Conservation (phyloP, 1,140 invertebrate species). For the Drosophila saltans region DNA sequence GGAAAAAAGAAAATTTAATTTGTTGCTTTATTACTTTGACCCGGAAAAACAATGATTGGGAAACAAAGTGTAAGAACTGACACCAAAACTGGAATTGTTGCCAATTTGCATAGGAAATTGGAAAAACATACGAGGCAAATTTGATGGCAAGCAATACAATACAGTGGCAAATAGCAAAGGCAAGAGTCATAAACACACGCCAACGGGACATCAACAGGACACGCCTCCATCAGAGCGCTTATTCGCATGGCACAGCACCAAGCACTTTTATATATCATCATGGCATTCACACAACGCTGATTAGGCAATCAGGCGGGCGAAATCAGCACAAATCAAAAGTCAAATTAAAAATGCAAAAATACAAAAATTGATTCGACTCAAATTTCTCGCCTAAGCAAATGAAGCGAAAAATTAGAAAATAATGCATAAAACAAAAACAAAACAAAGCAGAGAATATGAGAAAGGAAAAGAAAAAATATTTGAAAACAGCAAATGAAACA, state of each 20-base stretch:
- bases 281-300: slow-evolving; percentile 18
- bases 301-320: slow-evolving; percentile 54
- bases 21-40: slow-evolving; percentile 66
- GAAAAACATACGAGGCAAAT: slow-evolving; percentile 47
- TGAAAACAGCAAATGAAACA: slow-evolving; percentile 33
- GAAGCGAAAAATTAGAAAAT: slow-evolving; percentile 77
- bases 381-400: slow-evolving; percentile 43
- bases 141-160: slow-evolving; percentile 21
- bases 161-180: slow-evolving; percentile 17
- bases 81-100: slow-evolving; percentile 42
- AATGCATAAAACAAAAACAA: slow-evolving; percentile 35
- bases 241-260: background rate
- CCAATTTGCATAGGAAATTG: slow-evolving; percentile 67
- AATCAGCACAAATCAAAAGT: slow-evolving; percentile 50
- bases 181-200: slow-evolving; percentile 44
- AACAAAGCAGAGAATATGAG: slow-evolving; percentile 24
- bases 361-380: slow-evolving; percentile 32
- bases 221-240: slow-evolving; percentile 3
- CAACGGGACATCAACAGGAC: slow-evolving; percentile 46
- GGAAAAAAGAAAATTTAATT: slow-evolving; percentile 28
- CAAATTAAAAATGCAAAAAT: slow-evolving; percentile 52
- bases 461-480: slow-evolving; percentile 38
- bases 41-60: slow-evolving; percentile 32
- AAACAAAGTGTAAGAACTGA: slow-evolving; percentile 46
- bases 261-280: background rate